A percentile compares a stretch with the other conserved stretches of the same genome.
Evolutionary conservation across 2,888 invertebrate species (phyloP).

Genomic region (Lottia gigantea): DNA sequence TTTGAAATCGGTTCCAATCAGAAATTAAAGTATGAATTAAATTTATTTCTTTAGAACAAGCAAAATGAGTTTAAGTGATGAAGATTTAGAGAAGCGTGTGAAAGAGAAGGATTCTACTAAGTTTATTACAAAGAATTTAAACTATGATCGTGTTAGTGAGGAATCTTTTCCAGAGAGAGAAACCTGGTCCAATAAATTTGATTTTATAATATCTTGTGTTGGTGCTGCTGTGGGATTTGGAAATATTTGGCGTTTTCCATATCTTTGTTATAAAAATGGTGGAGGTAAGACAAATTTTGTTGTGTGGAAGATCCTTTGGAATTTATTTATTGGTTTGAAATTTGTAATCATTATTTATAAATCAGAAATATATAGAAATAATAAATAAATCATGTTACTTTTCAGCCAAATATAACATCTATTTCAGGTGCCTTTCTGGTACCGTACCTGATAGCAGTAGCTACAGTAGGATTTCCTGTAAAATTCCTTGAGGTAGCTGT

Average conservation of each 20-base stretch:
- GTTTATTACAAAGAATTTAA: background rate
- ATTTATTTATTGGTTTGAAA: no score
- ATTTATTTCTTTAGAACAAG: no score
- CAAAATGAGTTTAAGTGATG: background rate
- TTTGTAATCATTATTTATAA: no score
- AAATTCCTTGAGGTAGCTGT: conserved; percentile 30
- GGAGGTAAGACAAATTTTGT: background rate
- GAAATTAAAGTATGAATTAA: no score
- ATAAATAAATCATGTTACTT: no score
- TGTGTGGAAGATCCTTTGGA: no score
- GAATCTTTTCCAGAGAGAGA: background rate
- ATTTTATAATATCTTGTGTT: conserved; percentile 1
- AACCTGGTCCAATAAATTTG: background rate
- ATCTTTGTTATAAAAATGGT: conserved; percentile 3
- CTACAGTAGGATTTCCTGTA: conserved; percentile 35
- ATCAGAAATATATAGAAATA: no score
- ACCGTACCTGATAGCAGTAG: conserved; percentile 18
- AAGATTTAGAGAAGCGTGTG: background rate
- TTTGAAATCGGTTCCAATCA: no score
- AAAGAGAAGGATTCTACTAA: background rate
- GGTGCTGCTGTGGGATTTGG: background rate
- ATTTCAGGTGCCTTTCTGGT: conserved; percentile 24
- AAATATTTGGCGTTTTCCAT: background rate
- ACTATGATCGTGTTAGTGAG: background rate
- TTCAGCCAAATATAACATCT: no score